These are phyloP conservation scores for Ischnura elegans DNA, from an alignment of 2,888 invertebrate species.

Conservation along the genomic window DNA sequence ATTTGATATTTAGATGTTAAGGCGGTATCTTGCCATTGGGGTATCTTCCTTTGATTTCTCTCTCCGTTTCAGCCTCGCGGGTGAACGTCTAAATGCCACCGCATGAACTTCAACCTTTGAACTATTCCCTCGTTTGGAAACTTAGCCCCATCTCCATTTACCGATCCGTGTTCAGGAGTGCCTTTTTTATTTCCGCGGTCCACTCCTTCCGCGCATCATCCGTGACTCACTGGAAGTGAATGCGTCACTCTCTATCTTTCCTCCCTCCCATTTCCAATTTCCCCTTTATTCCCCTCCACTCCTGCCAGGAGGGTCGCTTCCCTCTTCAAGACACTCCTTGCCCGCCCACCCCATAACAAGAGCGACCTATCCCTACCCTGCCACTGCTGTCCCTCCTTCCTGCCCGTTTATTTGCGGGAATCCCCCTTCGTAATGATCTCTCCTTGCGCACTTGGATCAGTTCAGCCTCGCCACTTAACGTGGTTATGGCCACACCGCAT, in stretches of 20 bases:
- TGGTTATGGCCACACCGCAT: constrained; percentile 43
- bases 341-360: no score
- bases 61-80: not conserved
- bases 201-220: not conserved
- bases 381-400: not conserved
- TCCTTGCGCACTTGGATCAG: constrained; percentile 57
- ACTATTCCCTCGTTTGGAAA: not conserved
- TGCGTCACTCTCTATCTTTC: constrained; percentile 34
- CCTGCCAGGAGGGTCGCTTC: not conserved
- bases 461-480: constrained; percentile 53
- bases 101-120: not conserved
- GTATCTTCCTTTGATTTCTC: no score
- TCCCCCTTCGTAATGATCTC: constrained; percentile 60
- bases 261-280: not conserved
- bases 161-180: not conserved
- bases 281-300: not conserved
- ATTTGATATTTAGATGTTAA: no score
- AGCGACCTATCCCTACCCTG: not conserved
- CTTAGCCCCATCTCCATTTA: not conserved
- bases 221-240: not conserved
- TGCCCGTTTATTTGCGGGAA: constrained; percentile 39
- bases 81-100: not conserved
- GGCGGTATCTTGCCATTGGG: no score
- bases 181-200: not conserved
- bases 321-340: not conserved